phyloP scores from a whole-genome alignment of 2,113 vertebrate genomes.

The Phyllostomus hastatus region DNA sequence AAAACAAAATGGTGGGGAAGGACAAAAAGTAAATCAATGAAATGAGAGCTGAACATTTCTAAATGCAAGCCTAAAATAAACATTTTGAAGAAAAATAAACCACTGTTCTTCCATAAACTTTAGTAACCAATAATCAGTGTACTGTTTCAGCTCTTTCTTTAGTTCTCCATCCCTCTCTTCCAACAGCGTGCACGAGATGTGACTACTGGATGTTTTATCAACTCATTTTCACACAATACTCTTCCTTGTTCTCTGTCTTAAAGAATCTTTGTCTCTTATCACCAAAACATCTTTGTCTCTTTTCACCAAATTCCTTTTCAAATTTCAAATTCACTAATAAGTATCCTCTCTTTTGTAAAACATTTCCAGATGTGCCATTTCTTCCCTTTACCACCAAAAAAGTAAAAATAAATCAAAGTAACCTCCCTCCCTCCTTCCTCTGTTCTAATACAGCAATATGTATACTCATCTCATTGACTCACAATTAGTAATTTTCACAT shows the following conservation, averaged over 20 bases:
- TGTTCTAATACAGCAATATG: not conserved
- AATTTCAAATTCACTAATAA: not conserved
- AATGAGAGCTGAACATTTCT: not conserved
- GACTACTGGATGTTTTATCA: not conserved
- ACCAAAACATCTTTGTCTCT: not conserved
- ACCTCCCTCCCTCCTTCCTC: not conserved
- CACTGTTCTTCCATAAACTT: not conserved
- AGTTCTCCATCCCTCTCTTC: not conserved
- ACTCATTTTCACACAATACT: not conserved
- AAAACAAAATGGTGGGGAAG: not conserved
- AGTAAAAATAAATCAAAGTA: not conserved
- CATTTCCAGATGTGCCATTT: not conserved
- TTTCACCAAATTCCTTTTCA: not conserved
- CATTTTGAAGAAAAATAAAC: not conserved
- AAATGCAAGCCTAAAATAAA: not conserved
- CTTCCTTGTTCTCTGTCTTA: not conserved
- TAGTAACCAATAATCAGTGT: not conserved
- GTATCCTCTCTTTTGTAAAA: not conserved
- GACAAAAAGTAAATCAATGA: not conserved
- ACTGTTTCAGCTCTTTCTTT: not conserved
- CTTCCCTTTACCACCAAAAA: not conserved
- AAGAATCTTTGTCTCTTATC: not conserved
- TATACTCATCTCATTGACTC: not conserved
- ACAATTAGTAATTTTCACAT: not conserved
- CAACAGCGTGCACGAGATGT: not conserved